Conservation (phyloP, 64 coral and sea anemone species). For the Acropora yongei region DNA sequence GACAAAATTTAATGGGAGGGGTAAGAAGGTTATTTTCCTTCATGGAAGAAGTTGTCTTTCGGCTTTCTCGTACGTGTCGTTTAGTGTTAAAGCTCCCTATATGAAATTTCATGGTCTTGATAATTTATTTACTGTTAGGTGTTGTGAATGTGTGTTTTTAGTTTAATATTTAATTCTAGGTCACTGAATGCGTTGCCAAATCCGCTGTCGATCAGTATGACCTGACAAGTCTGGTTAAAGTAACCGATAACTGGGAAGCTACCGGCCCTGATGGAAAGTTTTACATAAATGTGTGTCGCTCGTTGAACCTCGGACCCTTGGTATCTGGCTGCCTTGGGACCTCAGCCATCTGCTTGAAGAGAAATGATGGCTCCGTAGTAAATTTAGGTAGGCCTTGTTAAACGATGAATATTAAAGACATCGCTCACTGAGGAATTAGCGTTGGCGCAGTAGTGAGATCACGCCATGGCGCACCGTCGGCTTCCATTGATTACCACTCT, state of each 20-base stretch:
- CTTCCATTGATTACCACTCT: too few relatives aligned
- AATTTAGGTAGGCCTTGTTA: constrained; percentile 63
- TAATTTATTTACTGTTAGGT: neutral
- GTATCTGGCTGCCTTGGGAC: constrained; percentile 66
- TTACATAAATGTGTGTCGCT: constrained; percentile 89
- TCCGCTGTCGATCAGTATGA: constrained; percentile 76
- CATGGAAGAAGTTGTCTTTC: too few relatives aligned
- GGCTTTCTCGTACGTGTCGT: too few relatives aligned
- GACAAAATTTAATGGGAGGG: too few relatives aligned
- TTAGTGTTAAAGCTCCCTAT: too few relatives aligned
- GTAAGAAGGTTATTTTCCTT: too few relatives aligned
- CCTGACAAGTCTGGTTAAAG: constrained; percentile 78
- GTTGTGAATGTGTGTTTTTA: neutral
- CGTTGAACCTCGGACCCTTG: constrained; percentile 50
- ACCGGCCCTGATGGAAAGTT: constrained; percentile 32
- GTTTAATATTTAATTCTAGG: constrained; percentile 28
- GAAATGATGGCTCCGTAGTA: constrained; percentile 3
- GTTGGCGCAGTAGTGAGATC: too few relatives aligned
- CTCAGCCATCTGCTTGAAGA: constrained; percentile 66
- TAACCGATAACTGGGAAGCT: constrained; percentile 78
- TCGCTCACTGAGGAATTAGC: too few relatives aligned
- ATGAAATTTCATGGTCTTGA: neutral
- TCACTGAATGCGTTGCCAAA: constrained; percentile 73
- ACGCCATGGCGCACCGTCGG: too few relatives aligned
- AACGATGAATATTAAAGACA: too few relatives aligned